phyloP scores from a whole-genome alignment of 2,888 invertebrate genomes.

The Lycaena phlaeas region DNA sequence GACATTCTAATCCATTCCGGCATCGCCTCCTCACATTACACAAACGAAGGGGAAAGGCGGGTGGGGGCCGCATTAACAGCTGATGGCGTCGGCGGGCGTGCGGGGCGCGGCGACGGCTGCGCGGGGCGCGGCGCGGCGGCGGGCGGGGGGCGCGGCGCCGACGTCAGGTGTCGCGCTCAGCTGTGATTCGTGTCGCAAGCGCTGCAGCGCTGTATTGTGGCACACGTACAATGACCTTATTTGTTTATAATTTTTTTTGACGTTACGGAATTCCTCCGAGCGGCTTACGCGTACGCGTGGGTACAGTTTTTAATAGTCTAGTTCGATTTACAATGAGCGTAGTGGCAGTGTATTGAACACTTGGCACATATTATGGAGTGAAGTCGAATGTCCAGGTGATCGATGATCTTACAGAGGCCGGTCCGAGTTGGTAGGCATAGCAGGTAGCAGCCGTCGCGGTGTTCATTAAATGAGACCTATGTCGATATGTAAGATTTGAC shows the following conservation, averaged over 20 bases:
- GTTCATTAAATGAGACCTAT: too few relatives aligned
- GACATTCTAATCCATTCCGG: constrained; percentile 33
- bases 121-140: constrained; percentile 22
- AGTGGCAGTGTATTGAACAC: too few relatives aligned
- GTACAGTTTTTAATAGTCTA: too few relatives aligned
- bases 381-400: too few relatives aligned
- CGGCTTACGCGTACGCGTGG: too few relatives aligned
- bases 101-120: constrained; percentile 22
- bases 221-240: constrained; percentile 56
- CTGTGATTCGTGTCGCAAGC: constrained; percentile 42
- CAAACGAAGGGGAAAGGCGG: constrained; percentile 73
- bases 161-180: constrained; percentile 61
- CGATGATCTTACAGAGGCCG: too few relatives aligned
- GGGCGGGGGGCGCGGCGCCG: constrained; percentile 29
- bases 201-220: constrained; percentile 47
- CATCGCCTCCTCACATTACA: constrained; percentile 64
- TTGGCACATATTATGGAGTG: too few relatives aligned
- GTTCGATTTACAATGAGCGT: too few relatives aligned
- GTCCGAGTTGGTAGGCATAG: too few relatives aligned
- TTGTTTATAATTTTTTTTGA: constrained; percentile 47
- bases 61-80: constrained; percentile 64
- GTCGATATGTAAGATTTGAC: too few relatives aligned
- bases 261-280: background rate
- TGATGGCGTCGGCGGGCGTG: constrained; percentile 50
- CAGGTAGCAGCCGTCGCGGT: too few relatives aligned